Percentiles rank a stretch among this genome's conserved stretches.
phyloP scores from a whole-genome alignment of 2,888 invertebrate species.

The Eurytoma californica region DNA sequence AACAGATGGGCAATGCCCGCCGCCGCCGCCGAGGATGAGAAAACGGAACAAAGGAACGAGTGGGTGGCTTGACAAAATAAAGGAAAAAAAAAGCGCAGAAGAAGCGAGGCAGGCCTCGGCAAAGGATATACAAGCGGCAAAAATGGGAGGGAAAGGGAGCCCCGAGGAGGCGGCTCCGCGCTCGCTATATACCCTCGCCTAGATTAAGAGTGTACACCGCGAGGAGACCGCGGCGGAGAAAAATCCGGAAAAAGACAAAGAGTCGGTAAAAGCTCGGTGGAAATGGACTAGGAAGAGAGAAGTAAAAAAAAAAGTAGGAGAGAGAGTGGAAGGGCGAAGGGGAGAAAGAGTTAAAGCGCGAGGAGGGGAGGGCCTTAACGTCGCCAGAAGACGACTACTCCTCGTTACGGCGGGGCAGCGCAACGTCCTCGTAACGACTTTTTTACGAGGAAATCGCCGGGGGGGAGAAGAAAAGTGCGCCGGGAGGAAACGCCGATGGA shows the following conservation, averaged over 20 bases:
- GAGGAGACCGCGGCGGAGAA: neutral
- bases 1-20: slow-evolving; percentile 61
- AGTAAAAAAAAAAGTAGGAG: slow-evolving; percentile 12
- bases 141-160: neutral
- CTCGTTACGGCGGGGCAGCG: slow-evolving; percentile 46
- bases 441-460: slow-evolving; percentile 56
- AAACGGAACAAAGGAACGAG: slow-evolving; percentile 33
- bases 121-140: neutral
- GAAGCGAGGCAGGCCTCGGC: neutral
- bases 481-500: slow-evolving; percentile 2
- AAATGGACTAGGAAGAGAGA: too few relatives aligned
- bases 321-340: slow-evolving; percentile 30
- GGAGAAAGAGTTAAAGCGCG: slow-evolving; percentile 57
- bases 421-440: slow-evolving; percentile 61
- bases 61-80: slow-evolving; percentile 12
- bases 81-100: neutral
- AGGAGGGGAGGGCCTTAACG: slow-evolving; percentile 60
- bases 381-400: slow-evolving; percentile 57
- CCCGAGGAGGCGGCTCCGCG: too few relatives aligned
- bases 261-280: neutral
- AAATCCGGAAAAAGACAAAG: slow-evolving; percentile 26
- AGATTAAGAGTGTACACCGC: slow-evolving; percentile 7
- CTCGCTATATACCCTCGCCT: neutral
- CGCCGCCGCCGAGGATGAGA: slow-evolving; percentile 3
- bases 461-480: slow-evolving; percentile 29